Conservation (phyloP, 2,888 invertebrate genomes). For the Drosophila neonasuta region DNA sequence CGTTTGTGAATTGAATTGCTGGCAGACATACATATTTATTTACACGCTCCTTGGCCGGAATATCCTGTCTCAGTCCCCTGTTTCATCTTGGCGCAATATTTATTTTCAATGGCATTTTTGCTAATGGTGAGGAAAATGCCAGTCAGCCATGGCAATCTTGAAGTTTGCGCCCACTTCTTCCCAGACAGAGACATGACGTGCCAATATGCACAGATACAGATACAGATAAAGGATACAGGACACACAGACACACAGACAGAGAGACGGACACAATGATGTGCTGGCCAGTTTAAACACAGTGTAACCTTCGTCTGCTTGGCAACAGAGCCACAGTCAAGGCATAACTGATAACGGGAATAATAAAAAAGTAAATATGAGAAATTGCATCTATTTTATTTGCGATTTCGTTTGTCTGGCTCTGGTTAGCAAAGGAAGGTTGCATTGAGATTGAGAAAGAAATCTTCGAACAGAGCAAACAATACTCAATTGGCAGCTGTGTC, state of each 20-base stretch:
- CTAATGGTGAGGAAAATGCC: conserved; percentile 57
- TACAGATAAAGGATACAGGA: conserved; percentile 1
- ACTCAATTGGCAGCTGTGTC: conserved; percentile 35
- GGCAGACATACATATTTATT: conserved; percentile 57
- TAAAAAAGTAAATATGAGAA: conserved; percentile 70
- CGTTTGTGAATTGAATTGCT: conserved; percentile 28
- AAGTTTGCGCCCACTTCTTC: conserved; percentile 30
- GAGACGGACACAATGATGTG: background rate
- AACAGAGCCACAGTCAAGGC: conserved; percentile 24
- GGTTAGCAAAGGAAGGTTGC: conserved; percentile 31
- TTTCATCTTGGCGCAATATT: conserved; percentile 36
- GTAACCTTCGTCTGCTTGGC: conserved; percentile 65
- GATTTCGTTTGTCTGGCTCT: conserved; percentile 58
- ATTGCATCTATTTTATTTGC: conserved; percentile 59
- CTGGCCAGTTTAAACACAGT: conserved; percentile 48
- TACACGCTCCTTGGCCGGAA: conserved; percentile 33
- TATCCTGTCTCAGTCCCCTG: conserved; percentile 48
- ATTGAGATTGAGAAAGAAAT: background rate
- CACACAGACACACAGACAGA: conserved; percentile 6
- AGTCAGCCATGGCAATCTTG: conserved; percentile 32
- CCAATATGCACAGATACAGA: conserved; percentile 21
- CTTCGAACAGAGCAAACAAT: conserved; percentile 19
- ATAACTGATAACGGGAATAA: conserved; percentile 41
- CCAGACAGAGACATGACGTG: conserved; percentile 26
- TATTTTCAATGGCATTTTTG: conserved; percentile 38